Evolutionary conservation across 2,797 vertebrate species (phyloP).

Genomic region (Lates japonicus): DNA sequence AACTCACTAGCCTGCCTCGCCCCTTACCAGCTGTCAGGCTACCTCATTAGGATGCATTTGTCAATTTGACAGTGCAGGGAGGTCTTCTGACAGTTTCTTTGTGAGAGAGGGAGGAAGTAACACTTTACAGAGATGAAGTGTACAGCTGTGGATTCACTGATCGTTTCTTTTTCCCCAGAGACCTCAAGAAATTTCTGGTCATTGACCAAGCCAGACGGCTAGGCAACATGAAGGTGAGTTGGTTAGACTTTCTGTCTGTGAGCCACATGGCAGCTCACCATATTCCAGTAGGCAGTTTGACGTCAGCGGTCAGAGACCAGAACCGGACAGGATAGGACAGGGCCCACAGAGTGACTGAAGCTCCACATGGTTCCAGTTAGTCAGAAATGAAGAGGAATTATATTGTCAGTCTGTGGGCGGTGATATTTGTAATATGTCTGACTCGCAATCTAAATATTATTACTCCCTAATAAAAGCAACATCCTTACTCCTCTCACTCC

Average conservation of each 20-base stretch:
- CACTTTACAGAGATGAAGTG: background rate
- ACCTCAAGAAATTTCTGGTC: slow-evolving; percentile 96
- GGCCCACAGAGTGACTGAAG: background rate
- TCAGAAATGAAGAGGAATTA: background rate
- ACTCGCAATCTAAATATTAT: slow-evolving; percentile 28
- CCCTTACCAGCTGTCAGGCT: slow-evolving; percentile 2
- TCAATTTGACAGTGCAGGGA: slow-evolving; percentile 36
- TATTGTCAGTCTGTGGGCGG: background rate
- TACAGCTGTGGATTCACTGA: slow-evolving; percentile 28
- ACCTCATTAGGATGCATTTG: background rate
- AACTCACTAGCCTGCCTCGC: background rate
- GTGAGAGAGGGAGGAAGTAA: background rate
- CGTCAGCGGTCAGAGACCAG: slow-evolving; percentile 21
- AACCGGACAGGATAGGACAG: slow-evolving; percentile 1
- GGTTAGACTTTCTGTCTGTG: slow-evolving; percentile 34
- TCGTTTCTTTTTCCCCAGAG: slow-evolving; percentile 80
- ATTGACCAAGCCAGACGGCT: slow-evolving; percentile 93
- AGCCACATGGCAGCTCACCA: slow-evolving; percentile 13
- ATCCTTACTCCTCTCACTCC: background rate
- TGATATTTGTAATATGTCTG: slow-evolving; percentile 13
- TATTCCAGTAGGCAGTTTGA: slow-evolving; percentile 30
- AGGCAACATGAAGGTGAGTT: slow-evolving; percentile 97
- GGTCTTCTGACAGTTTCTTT: background rate
- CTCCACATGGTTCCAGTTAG: slow-evolving; percentile 59
- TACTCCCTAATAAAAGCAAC: background rate